These are phyloP conservation scores for Stegastes partitus DNA, from an alignment of 2,113 vertebrate species.

Conservation along the genomic window DNA sequence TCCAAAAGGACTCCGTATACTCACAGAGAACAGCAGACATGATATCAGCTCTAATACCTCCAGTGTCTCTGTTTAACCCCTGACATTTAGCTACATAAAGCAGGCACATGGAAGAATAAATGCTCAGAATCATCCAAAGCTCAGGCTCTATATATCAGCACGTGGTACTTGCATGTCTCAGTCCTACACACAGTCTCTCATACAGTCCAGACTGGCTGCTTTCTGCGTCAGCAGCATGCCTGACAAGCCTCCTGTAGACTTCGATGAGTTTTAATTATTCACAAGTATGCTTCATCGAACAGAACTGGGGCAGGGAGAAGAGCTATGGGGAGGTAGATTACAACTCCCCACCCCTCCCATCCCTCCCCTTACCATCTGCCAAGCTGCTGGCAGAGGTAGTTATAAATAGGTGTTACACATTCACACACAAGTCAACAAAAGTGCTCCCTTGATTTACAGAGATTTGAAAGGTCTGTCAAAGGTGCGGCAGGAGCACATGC, in stretches of 20 bases:
- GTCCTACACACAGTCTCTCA: slow-evolving; percentile 10
- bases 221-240: slow-evolving; percentile 36
- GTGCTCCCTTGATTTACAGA: slow-evolving; percentile 11
- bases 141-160: slow-evolving; percentile 13
- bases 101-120: not conserved
- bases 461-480: slow-evolving; percentile 4
- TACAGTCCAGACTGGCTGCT: slow-evolving; percentile 17
- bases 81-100: not conserved
- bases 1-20: slow-evolving; percentile 16
- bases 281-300: slow-evolving; percentile 56
- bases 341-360: slow-evolving; percentile 20
- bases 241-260: slow-evolving; percentile 32
- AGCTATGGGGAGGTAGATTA: slow-evolving; percentile 50
- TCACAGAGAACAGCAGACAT: not conserved
- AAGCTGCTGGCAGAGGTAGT: slow-evolving; percentile 33
- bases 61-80: not conserved
- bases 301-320: slow-evolving; percentile 46
- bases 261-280: slow-evolving; percentile 73
- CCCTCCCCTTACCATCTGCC: slow-evolving; percentile 45
- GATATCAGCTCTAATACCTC: not conserved
- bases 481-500: not conserved
- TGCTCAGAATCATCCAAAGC: not conserved
- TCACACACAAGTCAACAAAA: slow-evolving; percentile 2
- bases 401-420: slow-evolving; percentile 34
- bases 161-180: slow-evolving; percentile 13